Base-by-base conservation (phyloP, 1,140 invertebrate species). In the Aradophagus sp. region DNA sequence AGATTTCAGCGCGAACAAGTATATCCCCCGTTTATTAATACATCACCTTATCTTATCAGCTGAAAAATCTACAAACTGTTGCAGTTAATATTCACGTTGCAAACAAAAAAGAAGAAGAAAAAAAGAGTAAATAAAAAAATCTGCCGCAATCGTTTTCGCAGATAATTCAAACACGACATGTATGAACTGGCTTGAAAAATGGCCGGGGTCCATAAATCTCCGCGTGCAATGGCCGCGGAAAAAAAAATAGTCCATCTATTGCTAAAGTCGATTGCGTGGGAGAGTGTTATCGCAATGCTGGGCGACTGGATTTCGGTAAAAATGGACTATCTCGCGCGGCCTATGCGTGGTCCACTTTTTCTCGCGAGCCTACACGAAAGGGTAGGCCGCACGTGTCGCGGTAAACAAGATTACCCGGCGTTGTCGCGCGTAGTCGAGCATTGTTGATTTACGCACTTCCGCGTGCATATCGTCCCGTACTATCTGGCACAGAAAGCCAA, bases 371-470 rank as follows among this genome's bases (percentile, higher is more conserved):
- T 73, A 69, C 73, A 72, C 77, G 73, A 78, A 75, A 79, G 65
- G 73, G 69, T 77, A 71, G 75, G 70, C 56, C 61, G 52, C 15
- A 35, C 36, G 36, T 17, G 65, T 36, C 14, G 41, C 65, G 13
- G 27, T 5, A 45, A 38, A 50, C 35, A 26, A 53, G 65, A 56
- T 66, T 63, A 48, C 39, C 31, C 34, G 23, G 55, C 34, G 23
- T 52, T 65, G 36, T 59, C 67, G 59, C 62, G 58, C 61, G 65
- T 58, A 50, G 26, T 52, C 68, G 44, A 52, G 45, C 45, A 53
- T 73, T 73, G 63, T 63, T 75, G 76, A 77, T 79, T 79, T 78
- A 78, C 76, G 52, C 67, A 61, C 65, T 75, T 53, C 50, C 65
- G 62, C 26, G 59, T 73, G 47, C 52, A 45, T 65, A 68, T 68